These are phyloP conservation scores for Agrochola macilenta DNA, from an alignment of 2,888 invertebrate genomes.

Conservation along the genomic window DNA sequence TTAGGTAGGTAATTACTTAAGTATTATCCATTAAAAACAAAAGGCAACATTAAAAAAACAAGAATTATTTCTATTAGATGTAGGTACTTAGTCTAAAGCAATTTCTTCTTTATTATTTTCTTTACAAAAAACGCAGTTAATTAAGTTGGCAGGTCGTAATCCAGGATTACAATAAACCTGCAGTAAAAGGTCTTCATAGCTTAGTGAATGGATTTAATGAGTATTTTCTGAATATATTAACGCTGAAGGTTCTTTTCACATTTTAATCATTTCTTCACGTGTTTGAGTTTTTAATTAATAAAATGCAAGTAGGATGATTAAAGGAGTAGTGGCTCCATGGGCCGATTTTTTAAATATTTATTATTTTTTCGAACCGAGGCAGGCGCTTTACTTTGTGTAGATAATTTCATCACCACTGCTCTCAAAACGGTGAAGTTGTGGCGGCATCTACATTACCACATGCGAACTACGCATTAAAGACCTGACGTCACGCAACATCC, in stretches of 20 bases:
- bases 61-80: constrained; percentile 44
- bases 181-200: constrained; percentile 71
- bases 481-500: too few relatives aligned
- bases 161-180: constrained; percentile 73
- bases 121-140: constrained; percentile 63
- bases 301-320: constrained; percentile 5
- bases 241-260: constrained; percentile 33
- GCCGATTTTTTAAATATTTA: too few relatives aligned
- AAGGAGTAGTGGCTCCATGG: too few relatives aligned
- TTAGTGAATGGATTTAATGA: constrained; percentile 74
- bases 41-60: constrained; percentile 23
- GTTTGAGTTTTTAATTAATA: constrained; percentile 36
- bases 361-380: too few relatives aligned
- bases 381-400: too few relatives aligned
- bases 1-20: neutral
- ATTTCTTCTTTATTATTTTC: constrained; percentile 62
- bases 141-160: constrained; percentile 65
- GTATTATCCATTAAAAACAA: constrained; percentile 13
- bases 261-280: constrained; percentile 57
- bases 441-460: too few relatives aligned
- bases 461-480: too few relatives aligned
- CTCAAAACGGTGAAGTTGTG: too few relatives aligned
- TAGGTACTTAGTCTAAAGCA: constrained; percentile 44
- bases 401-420: too few relatives aligned
- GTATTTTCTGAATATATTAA: constrained; percentile 71